Base-by-base conservation (phyloP, 2,888 invertebrate genomes). In the Clepsis dumicolana region DNA sequence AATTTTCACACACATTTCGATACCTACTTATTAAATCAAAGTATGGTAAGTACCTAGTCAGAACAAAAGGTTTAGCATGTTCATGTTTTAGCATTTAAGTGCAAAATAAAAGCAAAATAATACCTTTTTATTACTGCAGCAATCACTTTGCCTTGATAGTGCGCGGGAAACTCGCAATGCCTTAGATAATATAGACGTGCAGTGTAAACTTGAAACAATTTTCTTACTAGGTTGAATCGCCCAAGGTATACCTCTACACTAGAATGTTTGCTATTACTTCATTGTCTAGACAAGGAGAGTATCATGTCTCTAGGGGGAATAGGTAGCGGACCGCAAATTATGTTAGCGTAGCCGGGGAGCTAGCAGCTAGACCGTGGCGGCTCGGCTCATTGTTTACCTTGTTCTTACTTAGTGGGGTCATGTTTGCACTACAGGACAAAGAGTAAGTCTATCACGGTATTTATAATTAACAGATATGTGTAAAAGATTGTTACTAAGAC, bases 281-380 rank as follows among this genome's bases (percentile, higher is more conserved):
- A 81, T 82, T 73, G 89, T 89, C 88, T 89, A 90, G 88, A 88
- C 88, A 73, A 80, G 85, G 83, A 85, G 85, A 83, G 82, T 82
- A 80, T 86, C 81, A 76, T 82, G 78, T 83, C 85, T 82, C 87
- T 73, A 77, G 75, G 83, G 86, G 84, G 86, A 80, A 83, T 86
- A 84, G 81, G 85, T 87, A 86, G 87, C 84, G 83, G 85, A 86
- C 88, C 87, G 90, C 89, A 90, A 91, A 91, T 87, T 82, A 84
- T 87, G 83, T 88, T 89, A 86, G 83, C 80, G 80, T 75, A 66
- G 71, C 73, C 21, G 18, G 24, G 27, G 10, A 50, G 38, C 62
- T 48, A 67, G 75, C 75, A 79, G 84, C 77, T 82, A 84, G 90
- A 90, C 87, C 89, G 89, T 89, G 77, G 80, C 86, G 83, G 70